phyloP scores from a whole-genome alignment of 2,888 invertebrate genomes.

The Sarcophaga subvicina region DNA sequence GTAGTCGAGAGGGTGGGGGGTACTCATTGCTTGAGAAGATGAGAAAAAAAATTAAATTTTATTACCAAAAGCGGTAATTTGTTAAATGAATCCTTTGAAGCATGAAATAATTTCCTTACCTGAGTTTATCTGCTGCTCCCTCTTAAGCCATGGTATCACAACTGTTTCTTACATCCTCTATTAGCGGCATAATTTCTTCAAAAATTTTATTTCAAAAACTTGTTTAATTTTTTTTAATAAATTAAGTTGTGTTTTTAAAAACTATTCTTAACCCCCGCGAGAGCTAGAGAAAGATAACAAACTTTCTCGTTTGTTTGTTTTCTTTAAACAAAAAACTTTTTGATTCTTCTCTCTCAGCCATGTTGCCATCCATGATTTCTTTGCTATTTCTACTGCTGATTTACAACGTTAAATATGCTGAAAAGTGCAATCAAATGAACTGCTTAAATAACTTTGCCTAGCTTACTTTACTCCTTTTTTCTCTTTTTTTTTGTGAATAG shows the following conservation, averaged over 20 bases:
- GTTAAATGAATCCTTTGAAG: neutral
- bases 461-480: constrained; percentile 39
- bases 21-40: neutral
- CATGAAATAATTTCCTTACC: neutral
- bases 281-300: no score
- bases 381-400: no score
- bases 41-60: neutral
- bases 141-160: neutral
- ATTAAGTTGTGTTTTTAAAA: neutral
- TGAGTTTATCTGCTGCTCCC: neutral
- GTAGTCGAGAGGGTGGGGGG: neutral
- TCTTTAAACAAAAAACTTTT: no score
- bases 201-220: neutral
- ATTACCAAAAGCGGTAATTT: neutral
- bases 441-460: constrained; percentile 30
- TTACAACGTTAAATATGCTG: constrained; percentile 9
- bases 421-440: constrained; percentile 55
- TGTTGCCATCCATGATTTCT: no score
- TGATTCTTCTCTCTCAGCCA: no score
- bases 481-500: no score
- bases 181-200: neutral
- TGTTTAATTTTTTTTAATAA: neutral
- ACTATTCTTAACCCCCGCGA: no score
- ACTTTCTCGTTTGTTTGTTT: no score
- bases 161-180: neutral